These are phyloP conservation scores for Bombus terrestris DNA, from an alignment of 1,140 invertebrate genomes.

Conservation along the genomic window DNA sequence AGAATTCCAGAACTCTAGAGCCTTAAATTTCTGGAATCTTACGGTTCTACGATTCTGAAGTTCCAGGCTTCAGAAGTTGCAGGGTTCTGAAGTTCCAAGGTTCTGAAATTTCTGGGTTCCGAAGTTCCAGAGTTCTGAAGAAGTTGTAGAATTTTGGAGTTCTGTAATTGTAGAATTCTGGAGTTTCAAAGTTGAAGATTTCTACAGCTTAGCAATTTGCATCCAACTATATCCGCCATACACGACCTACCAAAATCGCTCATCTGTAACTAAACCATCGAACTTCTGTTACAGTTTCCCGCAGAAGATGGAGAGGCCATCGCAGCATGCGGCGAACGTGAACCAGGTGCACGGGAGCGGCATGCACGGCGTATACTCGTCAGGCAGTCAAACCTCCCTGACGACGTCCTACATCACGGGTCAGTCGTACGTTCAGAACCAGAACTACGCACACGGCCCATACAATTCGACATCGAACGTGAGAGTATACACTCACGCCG, in stretches of 20 bases:
- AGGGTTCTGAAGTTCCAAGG: fast-evolving
- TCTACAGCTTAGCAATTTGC: too few relatives aligned
- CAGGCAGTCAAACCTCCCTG: conserved; percentile 77
- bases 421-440: conserved; percentile 83
- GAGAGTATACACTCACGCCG: conserved; percentile 79
- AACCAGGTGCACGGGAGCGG: conserved; percentile 74
- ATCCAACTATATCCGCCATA: too few relatives aligned
- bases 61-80: too few relatives aligned
- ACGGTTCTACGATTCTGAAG: too few relatives aligned
- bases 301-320: conserved; percentile 84
- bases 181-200: background rate
- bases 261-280: background rate
- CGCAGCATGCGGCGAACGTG: conserved; percentile 69
- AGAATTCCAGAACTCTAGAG: too few relatives aligned
- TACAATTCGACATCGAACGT: conserved; percentile 75
- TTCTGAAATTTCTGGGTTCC: fast-evolving
- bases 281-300: conserved; percentile 81
- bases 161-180: background rate
- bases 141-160: background rate
- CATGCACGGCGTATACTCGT: conserved; percentile 78
- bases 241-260: too few relatives aligned
- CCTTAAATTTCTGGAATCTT: too few relatives aligned
- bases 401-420: conserved; percentile 81
- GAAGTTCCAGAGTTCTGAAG: too few relatives aligned
- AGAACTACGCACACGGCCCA: conserved; percentile 80